phyloP scores from a whole-genome alignment of 2,113 vertebrate genomes.

The Ammodytes dubius region DNA sequence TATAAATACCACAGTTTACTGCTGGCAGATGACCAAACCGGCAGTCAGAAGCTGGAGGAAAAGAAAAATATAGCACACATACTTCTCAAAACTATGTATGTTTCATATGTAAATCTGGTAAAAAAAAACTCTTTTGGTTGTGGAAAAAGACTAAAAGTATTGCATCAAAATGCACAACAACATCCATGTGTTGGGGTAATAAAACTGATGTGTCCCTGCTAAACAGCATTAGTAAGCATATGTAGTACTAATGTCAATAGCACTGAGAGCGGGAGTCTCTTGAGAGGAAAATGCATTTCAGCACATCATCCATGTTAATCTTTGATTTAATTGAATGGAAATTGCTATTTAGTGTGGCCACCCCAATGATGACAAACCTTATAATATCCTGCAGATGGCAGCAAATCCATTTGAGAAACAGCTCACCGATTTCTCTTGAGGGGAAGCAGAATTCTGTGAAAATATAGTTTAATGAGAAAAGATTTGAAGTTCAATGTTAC shows the following conservation, averaged over 20 bases:
- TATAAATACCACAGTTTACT: constrained; percentile 47
- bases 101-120: not conserved
- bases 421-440: not conserved
- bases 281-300: constrained; percentile 39
- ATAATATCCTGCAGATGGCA: constrained; percentile 70
- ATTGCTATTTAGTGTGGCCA: constrained; percentile 8
- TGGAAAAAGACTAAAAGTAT: constrained; percentile 1
- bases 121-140: not conserved
- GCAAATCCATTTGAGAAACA: constrained; percentile 55
- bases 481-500: constrained; percentile 1
- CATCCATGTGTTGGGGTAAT: constrained; percentile 4
- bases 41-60: not conserved
- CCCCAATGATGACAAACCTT: not conserved
- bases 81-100: not conserved
- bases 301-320: constrained; percentile 51
- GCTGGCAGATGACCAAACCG: constrained; percentile 42
- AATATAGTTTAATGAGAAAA: not conserved
- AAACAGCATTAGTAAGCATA: constrained; percentile 6
- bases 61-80: not conserved
- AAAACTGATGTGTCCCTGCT: constrained; percentile 12
- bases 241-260: constrained; percentile 41
- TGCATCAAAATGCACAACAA: not conserved
- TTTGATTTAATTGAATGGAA: constrained; percentile 54
- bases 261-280: constrained; percentile 13
- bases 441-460: not conserved